Evolutionary conservation across 1,140 invertebrate genomes (phyloP).

Genomic region (Zaprionus tsacasi): DNA sequence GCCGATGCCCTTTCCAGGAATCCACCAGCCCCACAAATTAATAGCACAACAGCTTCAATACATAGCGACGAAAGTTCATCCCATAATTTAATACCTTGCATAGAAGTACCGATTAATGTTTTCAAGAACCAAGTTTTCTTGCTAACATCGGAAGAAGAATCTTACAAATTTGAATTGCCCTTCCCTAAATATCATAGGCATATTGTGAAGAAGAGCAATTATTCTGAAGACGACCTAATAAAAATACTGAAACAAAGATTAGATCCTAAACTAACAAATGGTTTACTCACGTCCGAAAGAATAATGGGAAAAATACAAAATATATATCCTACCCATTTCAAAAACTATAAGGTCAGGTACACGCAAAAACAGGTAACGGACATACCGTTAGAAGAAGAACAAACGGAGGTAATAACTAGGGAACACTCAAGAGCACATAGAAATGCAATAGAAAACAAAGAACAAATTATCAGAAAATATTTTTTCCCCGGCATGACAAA

Average conservation of each 20-base stretch:
- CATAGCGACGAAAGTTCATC: slow-evolving; percentile 5
- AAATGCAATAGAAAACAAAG: too few species aligned
- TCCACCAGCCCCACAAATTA: background rate
- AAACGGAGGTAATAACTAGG: slow-evolving; percentile 15
- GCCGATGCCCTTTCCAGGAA: slow-evolving; percentile 29
- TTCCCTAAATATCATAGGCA: background rate
- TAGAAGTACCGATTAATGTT: background rate
- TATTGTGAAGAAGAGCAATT: background rate
- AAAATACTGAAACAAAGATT: slow-evolving; percentile 13
- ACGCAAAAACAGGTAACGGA: slow-evolving; percentile 27
- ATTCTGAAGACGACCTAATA: background rate
- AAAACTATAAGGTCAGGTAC: slow-evolving; percentile 21
- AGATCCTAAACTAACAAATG: slow-evolving; percentile 16
- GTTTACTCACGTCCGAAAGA: slow-evolving; percentile 9
- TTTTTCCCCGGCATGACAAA: too few species aligned
- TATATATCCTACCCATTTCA: slow-evolving; percentile 26
- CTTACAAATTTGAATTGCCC: background rate
- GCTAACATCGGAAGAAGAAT: background rate
- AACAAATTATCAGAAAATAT: too few species aligned
- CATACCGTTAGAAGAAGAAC: background rate
- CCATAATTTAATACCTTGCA: background rate
- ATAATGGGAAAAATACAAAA: slow-evolving; percentile 37
- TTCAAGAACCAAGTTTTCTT: slow-evolving; percentile 2
- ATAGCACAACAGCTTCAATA: background rate
- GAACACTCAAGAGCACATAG: slow-evolving; percentile 11